Percentiles rank a stretch among this genome's conserved stretches.
Conservation (phyloP, 1,140 invertebrate species). For the Daktulosphaira vitifoliae region DNA sequence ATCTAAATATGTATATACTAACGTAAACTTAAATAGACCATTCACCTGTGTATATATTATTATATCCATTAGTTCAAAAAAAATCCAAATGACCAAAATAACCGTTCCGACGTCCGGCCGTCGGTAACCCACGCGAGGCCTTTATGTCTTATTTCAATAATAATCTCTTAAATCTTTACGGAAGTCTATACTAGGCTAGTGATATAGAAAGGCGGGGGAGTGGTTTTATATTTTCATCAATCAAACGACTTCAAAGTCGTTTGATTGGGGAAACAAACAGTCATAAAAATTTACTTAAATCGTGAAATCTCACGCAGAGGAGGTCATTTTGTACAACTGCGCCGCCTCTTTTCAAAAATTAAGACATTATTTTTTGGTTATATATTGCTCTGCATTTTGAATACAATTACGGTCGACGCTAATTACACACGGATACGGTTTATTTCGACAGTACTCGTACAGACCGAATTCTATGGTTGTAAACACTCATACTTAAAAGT, state of each 20-base stretch:
- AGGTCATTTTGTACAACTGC: background rate
- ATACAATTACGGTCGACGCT: background rate
- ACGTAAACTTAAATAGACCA: background rate
- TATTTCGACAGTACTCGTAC: conserved; percentile 1
- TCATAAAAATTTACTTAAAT: conserved; percentile 20
- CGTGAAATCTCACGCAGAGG: conserved; percentile 15
- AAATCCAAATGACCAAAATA: conserved; percentile 9
- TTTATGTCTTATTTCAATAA: conserved; percentile 27
- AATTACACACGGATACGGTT: conserved; percentile 10
- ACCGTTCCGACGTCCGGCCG: conserved; percentile 18
- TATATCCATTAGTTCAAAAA: conserved; percentile 7
- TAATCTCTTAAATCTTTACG: conserved; percentile 30
- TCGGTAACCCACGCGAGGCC: conserved; percentile 2
- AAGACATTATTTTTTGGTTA: conserved; percentile 20
- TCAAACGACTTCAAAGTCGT: background rate
- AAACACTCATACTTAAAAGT: too few species aligned
- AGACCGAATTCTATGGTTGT: too few species aligned
- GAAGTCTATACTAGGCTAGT: background rate
- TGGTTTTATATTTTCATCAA: too few species aligned
- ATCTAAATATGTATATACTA: background rate
- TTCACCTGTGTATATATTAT: background rate
- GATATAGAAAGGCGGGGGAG: too few species aligned
- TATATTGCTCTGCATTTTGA: conserved; percentile 4
- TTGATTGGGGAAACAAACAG: background rate
- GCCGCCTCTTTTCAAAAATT: conserved; percentile 8